Evolutionary conservation across 1,140 invertebrate genomes (phyloP), one percentile per base, ranked within the genome.

Genomic region (Zaprionus ornatus): DNA sequence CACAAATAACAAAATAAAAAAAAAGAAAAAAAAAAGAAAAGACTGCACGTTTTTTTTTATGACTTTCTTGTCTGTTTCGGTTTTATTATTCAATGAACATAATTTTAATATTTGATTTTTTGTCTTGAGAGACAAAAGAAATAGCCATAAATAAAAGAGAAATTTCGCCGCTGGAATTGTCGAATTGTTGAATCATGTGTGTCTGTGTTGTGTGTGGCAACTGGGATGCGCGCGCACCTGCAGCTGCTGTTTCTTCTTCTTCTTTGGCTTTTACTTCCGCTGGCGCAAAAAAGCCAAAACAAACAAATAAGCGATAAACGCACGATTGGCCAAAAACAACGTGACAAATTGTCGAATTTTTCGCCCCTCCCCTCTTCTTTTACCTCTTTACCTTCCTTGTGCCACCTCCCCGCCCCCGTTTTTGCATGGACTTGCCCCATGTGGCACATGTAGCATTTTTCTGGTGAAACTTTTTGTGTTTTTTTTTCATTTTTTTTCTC

Each of bases 341-440:
- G 80, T 87, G 84, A 87, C 84, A 87, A 87, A 87, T 87, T 87
- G 84, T 80, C 85, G 80, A 87, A 87, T 87, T 79, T 88, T 55
- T 12, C 23, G n/a, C 40, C 19, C 45, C 29, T 42, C 52, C 37
- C 55, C 52, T 21, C 1, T 1, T 7, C 27, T 0, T 32, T 9
- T 32, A 3, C 2, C 12, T 40, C 4, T 23, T 10, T 10, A 3
- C 5, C 21, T 48, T 17, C 21, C 60, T 32, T 32, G 29, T 10
- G 29, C 23, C 15, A 1, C 27, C 27, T 4, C 19, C 21, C 19
- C 27, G 57, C 5, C 7, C 42, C 15, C 17, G 19, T 7, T 17
- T 45, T 19, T 45, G 40, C 29, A n/a, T 35, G 21, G 45, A 50
- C 35, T 29, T 52, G 45, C 23, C 21, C 15, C 61, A 54, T 42